Base-by-base conservation (phyloP, 64 coral and sea anemone species). In the Cladopsammia gracilis region DNA sequence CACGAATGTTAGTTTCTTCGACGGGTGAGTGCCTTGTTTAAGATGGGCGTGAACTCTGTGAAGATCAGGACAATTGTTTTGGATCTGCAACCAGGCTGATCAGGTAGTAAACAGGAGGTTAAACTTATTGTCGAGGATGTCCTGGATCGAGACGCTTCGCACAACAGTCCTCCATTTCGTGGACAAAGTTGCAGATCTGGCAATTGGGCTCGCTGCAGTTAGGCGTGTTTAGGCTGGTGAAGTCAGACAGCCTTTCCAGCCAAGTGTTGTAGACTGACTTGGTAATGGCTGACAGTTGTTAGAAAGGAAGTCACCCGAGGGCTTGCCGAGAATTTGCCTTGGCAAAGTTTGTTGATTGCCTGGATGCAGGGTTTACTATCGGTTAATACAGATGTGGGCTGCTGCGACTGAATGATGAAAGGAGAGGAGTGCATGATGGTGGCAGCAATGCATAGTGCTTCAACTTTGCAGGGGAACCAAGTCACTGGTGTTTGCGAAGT, bases 381-480 rank as follows among this genome's bases (percentile, higher is more conserved):
- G 0, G 86, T 88, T 69, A 88, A 68, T 43, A 75, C 48, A 45
- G 58, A 20, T n/a, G 76, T 66, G 53, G 58, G 81, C 18, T 93
- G 91, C 10, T 61, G 20, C 12, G 91, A 85, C 34, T 93, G 91
- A 15, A 93, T 86, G 15, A 79, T 68, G 50, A 64, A 82, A 80
- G 89, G 89, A 70, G 49, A 62, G 79, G 73, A 92, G 57, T 92
- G 78, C 25, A 85, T 85, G 4, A 73, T 54, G 24, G 90, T 44
- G 0, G 80, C 64, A 34, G 78, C 79, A 53, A 92, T 92, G 3
- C 3, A 48, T 13, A 75, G 71, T 7, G 90, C 90, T 19, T 92
- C 90, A 42, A 85, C 62, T 72, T 94, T 85, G 59, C 91, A 86
- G 14, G 91, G 91, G 10, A 93, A 46, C 81, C 82, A 93, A 51